Evolutionary conservation across 2,888 invertebrate species (phyloP), one percentile per base, ranked within the genome.

Genomic region (Drosophila melanosoma): DNA sequence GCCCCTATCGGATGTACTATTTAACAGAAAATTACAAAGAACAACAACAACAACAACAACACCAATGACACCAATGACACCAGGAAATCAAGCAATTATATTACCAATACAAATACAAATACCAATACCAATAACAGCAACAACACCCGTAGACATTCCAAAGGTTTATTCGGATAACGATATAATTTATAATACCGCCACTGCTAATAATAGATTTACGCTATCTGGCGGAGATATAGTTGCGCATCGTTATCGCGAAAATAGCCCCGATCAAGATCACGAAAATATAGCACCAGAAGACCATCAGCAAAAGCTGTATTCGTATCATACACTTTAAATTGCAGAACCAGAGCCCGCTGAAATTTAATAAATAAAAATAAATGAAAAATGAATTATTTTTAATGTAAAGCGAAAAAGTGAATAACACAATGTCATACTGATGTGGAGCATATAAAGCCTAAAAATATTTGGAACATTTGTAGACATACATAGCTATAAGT

Each of bases 161-260:
- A 90, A 84, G 80, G 85, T 91, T 67, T 90, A 87, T 83, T 91
- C 91, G 68, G 90, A 90, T 89, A 90, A 91, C 66, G 89, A 87
- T 76, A 87, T 91, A 62, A 82, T 85, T 71, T 87, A 90, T 76
- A 74, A 63, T 57, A 63, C 33, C 20, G 69, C 45, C 56, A 56
- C 49, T 12, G 66, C 36, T 48, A 58, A 53, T 32, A 48, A 71
- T 63, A 56, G 56, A 57, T 38, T 48, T 36, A 38, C 60, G 52
- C 51, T 66, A 59, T 63, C 58, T 48, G 40, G 11, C 42, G 60
- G 74, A 36, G 60, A 78, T 48, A 63, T 42, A 29, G 26, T 57
- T 33, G 45, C 40, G 29, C 62, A 42, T 52, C 56, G 59, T 52
- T 78, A 69, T 69, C 59, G 38, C 59, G 35, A 59, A 20, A 63